Percentiles rank a stretch among this genome's conserved stretches.
Evolutionary conservation across 1,140 invertebrate genomes (phyloP).

Genomic region (Drosophila sproati): DNA sequence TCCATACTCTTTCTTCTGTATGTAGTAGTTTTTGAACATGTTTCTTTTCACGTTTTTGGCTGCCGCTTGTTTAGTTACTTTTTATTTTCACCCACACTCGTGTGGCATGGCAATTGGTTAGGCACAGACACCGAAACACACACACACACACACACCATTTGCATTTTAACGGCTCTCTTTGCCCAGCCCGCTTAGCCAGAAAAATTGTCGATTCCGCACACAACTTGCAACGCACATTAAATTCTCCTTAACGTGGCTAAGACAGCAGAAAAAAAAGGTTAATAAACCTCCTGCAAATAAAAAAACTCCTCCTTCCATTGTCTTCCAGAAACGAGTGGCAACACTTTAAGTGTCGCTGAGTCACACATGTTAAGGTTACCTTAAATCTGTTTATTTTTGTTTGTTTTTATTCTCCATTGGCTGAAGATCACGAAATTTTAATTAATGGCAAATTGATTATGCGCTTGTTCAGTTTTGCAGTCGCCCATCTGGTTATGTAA

Average conservation of each 20-base stretch:
- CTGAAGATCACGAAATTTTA: constrained; percentile 56
- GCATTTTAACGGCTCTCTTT: constrained; percentile 60
- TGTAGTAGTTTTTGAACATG: constrained; percentile 27
- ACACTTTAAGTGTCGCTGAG: constrained; percentile 45
- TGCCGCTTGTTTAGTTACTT: constrained; percentile 56
- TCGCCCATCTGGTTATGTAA: constrained; percentile 62
- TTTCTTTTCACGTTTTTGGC: constrained; percentile 41
- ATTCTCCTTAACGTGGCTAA: constrained; percentile 80
- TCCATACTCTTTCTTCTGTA: constrained; percentile 2
- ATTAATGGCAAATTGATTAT: constrained; percentile 72
- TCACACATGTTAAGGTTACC: constrained; percentile 39
- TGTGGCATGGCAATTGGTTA: constrained; percentile 61
- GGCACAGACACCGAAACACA: constrained; percentile 7
- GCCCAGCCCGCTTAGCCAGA: constrained; percentile 17
- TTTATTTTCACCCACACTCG: constrained; percentile 73
- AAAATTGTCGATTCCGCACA: constrained; percentile 47
- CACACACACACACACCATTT: constrained; percentile 22
- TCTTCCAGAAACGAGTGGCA: constrained; percentile 48
- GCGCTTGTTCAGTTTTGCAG: constrained; percentile 65
- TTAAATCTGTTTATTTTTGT: constrained; percentile 14
- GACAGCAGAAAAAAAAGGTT: constrained; percentile 60
- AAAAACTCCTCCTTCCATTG: constrained; percentile 36
- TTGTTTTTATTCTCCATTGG: constrained; percentile 25
- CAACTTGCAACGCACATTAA: constrained; percentile 53
- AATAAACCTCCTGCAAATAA: constrained; percentile 61